phyloP scores from a whole-genome alignment of 2,113 vertebrate genomes.

The Cochlearius cochlearius region DNA sequence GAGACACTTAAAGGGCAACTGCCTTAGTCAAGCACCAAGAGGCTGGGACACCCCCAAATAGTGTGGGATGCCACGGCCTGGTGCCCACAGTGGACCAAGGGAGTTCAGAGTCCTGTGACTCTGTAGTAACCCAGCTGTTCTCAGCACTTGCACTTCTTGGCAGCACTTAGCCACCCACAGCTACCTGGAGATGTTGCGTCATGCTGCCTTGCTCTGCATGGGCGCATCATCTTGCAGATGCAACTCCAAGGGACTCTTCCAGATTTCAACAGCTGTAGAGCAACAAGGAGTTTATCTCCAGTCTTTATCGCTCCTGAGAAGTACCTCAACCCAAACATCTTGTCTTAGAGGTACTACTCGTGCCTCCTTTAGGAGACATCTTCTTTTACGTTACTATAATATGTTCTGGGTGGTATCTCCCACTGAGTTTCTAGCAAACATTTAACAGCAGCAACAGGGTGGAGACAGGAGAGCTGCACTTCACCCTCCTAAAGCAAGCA shows the following conservation, averaged over 20 bases:
- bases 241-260: neutral
- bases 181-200: neutral
- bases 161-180: neutral
- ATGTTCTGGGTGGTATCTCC: neutral
- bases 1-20: neutral
- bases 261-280: neutral
- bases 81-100: neutral
- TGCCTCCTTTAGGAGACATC: neutral
- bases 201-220: neutral
- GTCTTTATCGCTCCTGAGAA: neutral
- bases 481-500: neutral
- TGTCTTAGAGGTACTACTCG: fast-evolving
- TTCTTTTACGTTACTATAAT: neutral
- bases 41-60: neutral
- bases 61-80: neutral
- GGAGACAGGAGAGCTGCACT: neutral
- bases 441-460: neutral
- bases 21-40: neutral
- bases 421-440: neutral
- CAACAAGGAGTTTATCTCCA: neutral
- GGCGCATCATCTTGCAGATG: neutral
- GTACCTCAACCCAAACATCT: neutral
- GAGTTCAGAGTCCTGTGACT: neutral
- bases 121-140: neutral
- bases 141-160: neutral